phyloP scores from a whole-genome alignment of 2,888 invertebrate genomes.

The Philopedon plagiatum region DNA sequence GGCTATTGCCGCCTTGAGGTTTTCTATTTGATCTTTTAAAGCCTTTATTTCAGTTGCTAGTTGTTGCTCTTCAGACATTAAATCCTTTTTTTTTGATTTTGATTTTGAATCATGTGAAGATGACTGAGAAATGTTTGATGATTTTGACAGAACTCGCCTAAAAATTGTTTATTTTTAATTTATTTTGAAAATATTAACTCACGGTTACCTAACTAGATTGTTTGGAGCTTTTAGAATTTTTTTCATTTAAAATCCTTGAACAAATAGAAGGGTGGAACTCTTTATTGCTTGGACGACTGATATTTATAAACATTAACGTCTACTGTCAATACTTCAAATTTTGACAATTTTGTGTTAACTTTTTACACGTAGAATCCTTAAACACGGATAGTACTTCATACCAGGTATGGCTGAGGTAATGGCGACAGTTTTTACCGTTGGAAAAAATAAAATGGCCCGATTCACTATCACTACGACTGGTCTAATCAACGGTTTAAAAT shows the following conservation, averaged over 20 bases:
- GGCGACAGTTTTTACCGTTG: no score
- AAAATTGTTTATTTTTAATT: conserved; percentile 30
- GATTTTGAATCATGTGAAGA: conserved; percentile 38
- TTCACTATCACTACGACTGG: no score
- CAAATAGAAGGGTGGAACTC: neutral
- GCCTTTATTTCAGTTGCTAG: conserved; percentile 61
- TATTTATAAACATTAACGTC: neutral
- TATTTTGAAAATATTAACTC: conserved; percentile 39
- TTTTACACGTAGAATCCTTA: neutral
- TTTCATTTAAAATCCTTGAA: conserved; percentile 47
- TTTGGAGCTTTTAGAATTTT: conserved; percentile 59
- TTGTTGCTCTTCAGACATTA: conserved; percentile 53
- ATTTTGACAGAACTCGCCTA: conserved; percentile 59
- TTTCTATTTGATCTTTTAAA: conserved; percentile 67
- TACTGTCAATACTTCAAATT: conserved; percentile 48
- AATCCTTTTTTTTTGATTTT: conserved; percentile 17
- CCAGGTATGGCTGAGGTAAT: no score
- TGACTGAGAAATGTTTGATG: conserved; percentile 51
- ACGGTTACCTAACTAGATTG: conserved; percentile 60
- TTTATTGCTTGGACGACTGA: neutral
- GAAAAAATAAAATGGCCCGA: no score
- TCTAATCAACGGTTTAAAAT: no score
- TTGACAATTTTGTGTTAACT: conserved; percentile 26
- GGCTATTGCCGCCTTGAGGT: conserved; percentile 68
- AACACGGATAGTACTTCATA: neutral